These are phyloP conservation scores for Nannoperca obscura DNA, from an alignment of 2,797 vertebrate species.

Conservation along the genomic window DNA sequence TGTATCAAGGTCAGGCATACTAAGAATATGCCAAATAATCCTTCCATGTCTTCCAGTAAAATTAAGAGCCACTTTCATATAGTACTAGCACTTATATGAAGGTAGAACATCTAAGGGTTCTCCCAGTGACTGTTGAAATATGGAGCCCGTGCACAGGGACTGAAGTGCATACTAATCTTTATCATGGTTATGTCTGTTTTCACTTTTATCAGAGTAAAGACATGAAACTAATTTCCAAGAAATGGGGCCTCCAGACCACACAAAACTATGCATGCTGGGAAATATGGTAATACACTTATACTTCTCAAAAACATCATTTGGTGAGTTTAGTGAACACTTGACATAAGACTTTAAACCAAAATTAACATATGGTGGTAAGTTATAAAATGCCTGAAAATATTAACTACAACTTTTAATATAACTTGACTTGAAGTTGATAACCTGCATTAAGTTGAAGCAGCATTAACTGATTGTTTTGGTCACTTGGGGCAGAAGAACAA, in stretches of 20 bases:
- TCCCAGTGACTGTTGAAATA: constrained; percentile 14
- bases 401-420: not conserved
- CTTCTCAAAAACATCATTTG: constrained; percentile 2
- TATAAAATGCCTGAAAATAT: not conserved
- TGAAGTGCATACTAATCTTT: constrained; percentile 20
- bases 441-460: not conserved
- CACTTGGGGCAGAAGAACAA: not conserved
- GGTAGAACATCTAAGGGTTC: constrained; percentile 13
- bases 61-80: constrained; percentile 34
- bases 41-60: constrained; percentile 35
- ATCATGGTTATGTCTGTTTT: not conserved
- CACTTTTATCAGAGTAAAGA: not conserved
- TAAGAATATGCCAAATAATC: constrained; percentile 30
- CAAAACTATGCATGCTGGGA: not conserved
- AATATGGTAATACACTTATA: not conserved
- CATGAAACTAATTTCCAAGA: not conserved
- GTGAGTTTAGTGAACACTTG: not conserved
- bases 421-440: not conserved
- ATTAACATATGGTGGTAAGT: not conserved
- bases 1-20: constrained; percentile 48
- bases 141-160: not conserved
- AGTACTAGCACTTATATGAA: constrained; percentile 6
- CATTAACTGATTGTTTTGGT: not conserved
- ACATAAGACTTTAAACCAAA: not conserved
- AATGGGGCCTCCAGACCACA: not conserved